Evolutionary conservation across 2,113 vertebrate species (phyloP).

Genomic region (Spilogale gracilis): DNA sequence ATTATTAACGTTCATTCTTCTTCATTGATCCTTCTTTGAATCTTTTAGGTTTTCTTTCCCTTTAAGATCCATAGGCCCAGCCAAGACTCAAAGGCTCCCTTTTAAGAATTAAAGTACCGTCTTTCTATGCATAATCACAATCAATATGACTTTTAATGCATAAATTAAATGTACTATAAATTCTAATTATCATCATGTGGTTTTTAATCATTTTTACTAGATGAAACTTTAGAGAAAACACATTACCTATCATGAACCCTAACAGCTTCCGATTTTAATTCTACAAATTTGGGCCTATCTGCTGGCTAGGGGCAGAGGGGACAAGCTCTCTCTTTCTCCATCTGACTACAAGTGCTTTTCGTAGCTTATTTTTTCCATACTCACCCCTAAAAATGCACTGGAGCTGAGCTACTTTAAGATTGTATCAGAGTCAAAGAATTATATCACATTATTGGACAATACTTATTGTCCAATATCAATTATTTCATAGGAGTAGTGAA

Average conservation of each 20-base stretch:
- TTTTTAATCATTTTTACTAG: slow-evolving; percentile 32
- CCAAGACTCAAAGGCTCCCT: slow-evolving; percentile 28
- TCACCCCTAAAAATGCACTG: slow-evolving; percentile 31
- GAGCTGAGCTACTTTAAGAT: slow-evolving; percentile 34
- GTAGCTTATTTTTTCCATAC: slow-evolving; percentile 34
- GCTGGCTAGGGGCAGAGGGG: neutral
- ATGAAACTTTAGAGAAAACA: neutral
- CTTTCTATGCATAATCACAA: slow-evolving; percentile 40
- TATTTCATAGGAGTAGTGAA: neutral
- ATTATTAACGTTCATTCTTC: slow-evolving; percentile 30
- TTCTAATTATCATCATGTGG: slow-evolving; percentile 39
- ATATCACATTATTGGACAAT: neutral
- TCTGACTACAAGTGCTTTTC: neutral
- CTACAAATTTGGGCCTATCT: neutral
- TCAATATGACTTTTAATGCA: slow-evolving; percentile 54
- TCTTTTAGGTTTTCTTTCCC: neutral
- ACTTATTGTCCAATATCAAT: neutral
- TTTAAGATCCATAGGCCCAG: neutral
- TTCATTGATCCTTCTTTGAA: neutral
- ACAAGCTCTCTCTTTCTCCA: slow-evolving; percentile 52
- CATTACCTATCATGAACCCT: neutral
- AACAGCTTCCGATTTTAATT: slow-evolving; percentile 63
- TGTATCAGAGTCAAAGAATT: slow-evolving; percentile 15
- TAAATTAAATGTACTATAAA: slow-evolving; percentile 68
- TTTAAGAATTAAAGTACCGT: neutral